Base-by-base conservation (phyloP, 2,113 vertebrate genomes). In the Callorhinus ursinus region DNA sequence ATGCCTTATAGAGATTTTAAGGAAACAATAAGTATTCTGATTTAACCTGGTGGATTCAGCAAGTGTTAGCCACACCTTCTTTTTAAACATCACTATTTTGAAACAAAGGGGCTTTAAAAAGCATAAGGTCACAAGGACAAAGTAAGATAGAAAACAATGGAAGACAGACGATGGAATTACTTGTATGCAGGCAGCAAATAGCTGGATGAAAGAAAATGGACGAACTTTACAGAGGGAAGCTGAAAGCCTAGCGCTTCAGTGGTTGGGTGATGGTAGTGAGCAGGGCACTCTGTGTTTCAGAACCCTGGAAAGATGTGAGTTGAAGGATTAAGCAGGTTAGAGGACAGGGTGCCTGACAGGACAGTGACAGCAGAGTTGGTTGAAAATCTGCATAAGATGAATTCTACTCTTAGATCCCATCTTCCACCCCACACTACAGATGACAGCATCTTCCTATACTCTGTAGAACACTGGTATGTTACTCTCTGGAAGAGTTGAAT, bases 391-490 rank as follows among this genome's bases (percentile, higher is more conserved):
- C 26, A 0, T 42, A 33, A 55, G 9, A 84, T 51, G 2, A 24
- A 63, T n/a, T 55, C 59, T 33, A 83, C 8, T 61, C 8, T 46
- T 16, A 21, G 19, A 15, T 79, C 14, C 95, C 24, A 55, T 65
- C 7, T 13, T 4, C 13, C 16, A 77, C 0, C 9, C 26, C 10
- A 21, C 10, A 51, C 1, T 36, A 1, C 39, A 36, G 1, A n/a
- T 42, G 4, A 5, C 1, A 33, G 1, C 4, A 59, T n/a, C 8
- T 81, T 88, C n/a, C 21, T 63, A n/a, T 8, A 10, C 11, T 59
- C n/a, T 21, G 15, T 55, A 67, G 49, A 95, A n/a, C 26, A 46
- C 12, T 74, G n/a, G 12, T 55, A 24, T 53, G 65, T 76, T 28
- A 71, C 42, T 71, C 24, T 86, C 42, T 65, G 13, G 26, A 46